Percentiles rank a stretch among this genome's conserved stretches.
These are phyloP conservation scores for Anthophora plumipes DNA, from an alignment of 2,888 invertebrate genomes.

Conservation along the genomic window DNA sequence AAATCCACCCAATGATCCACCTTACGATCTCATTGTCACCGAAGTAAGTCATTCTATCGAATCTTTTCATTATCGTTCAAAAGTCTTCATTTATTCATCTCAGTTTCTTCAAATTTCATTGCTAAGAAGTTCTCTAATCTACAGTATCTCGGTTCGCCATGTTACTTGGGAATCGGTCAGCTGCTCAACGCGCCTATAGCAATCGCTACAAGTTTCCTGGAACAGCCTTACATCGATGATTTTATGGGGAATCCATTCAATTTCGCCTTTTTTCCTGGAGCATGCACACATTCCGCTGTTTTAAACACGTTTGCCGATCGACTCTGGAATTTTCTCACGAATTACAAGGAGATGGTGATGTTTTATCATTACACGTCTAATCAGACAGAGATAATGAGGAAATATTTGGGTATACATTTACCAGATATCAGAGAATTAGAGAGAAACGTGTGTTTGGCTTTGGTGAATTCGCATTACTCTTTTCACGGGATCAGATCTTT, in stretches of 20 bases:
- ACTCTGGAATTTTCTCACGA: conserved; percentile 56
- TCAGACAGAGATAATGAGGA: conserved; percentile 67
- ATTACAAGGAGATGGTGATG: background rate
- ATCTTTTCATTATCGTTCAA: no score
- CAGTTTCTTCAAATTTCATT: background rate
- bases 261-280: conserved; percentile 59
- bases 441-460: conserved; percentile 84
- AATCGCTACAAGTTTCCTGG: conserved; percentile 45
- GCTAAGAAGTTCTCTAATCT: conserved; percentile 8
- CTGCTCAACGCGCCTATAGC: conserved; percentile 70
- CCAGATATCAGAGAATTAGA: conserved; percentile 81
- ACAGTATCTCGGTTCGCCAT: conserved; percentile 67
- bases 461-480: conserved; percentile 85
- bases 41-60: conserved; percentile 67
- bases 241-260: conserved; percentile 68
- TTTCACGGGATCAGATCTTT: conserved; percentile 84
- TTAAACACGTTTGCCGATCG: conserved; percentile 69
- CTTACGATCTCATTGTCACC: conserved; percentile 75
- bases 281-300: conserved; percentile 2
- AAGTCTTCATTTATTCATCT: no score
- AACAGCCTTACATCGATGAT: conserved; percentile 62
- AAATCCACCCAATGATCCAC: conserved; percentile 73
- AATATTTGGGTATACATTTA: conserved; percentile 63
- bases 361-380: conserved; percentile 53
- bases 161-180: conserved; percentile 74